Percentiles rank a stretch among this genome's conserved stretches.
These are phyloP conservation scores for Chloroceryle aenea DNA, from an alignment of 2,113 vertebrate genomes.

Conservation along the genomic window DNA sequence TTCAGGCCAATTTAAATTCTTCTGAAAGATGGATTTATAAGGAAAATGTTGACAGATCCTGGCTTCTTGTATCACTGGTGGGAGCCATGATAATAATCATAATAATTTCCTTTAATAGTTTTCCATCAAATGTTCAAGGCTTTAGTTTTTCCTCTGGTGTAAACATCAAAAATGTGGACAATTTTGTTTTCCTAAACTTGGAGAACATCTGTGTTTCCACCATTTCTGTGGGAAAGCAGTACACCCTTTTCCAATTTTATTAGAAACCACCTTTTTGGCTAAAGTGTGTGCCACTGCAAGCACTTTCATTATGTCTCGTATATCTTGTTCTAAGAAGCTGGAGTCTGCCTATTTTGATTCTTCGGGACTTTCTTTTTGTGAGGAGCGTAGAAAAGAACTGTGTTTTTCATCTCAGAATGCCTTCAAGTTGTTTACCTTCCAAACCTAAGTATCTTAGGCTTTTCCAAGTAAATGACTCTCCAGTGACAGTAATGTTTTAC, in stretches of 20 bases:
- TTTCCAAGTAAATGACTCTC: slow-evolving; percentile 27
- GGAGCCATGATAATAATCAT: slow-evolving; percentile 19
- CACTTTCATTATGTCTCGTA: slow-evolving; percentile 27
- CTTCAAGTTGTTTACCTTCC: slow-evolving; percentile 16
- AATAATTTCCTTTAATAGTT: slow-evolving; percentile 64
- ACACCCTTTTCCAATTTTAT: slow-evolving; percentile 58
- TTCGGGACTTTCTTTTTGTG: neutral
- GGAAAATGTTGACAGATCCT: slow-evolving; percentile 64
- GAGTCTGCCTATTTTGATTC: slow-evolving; percentile 8
- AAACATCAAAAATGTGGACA: slow-evolving; percentile 64
- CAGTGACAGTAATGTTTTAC: neutral
- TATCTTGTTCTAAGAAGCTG: slow-evolving; percentile 62
- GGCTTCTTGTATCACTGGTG: slow-evolving; percentile 38
- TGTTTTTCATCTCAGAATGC: neutral
- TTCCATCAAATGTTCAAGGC: slow-evolving; percentile 56
- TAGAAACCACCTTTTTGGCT: slow-evolving; percentile 70
- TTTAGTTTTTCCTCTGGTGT: slow-evolving; percentile 54
- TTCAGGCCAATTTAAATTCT: slow-evolving; percentile 42
- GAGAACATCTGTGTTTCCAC: slow-evolving; percentile 64
- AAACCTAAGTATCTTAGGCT: slow-evolving; percentile 5
- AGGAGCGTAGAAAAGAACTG: neutral
- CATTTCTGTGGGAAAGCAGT: slow-evolving; percentile 64
- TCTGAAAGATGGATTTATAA: slow-evolving; percentile 59
- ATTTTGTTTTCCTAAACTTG: slow-evolving; percentile 68
- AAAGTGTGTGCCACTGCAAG: neutral